A percentile compares a stretch with the other conserved stretches of the same genome.
phyloP scores from a whole-genome alignment of 2,797 vertebrate species.

The Sebastes nivosus region DNA sequence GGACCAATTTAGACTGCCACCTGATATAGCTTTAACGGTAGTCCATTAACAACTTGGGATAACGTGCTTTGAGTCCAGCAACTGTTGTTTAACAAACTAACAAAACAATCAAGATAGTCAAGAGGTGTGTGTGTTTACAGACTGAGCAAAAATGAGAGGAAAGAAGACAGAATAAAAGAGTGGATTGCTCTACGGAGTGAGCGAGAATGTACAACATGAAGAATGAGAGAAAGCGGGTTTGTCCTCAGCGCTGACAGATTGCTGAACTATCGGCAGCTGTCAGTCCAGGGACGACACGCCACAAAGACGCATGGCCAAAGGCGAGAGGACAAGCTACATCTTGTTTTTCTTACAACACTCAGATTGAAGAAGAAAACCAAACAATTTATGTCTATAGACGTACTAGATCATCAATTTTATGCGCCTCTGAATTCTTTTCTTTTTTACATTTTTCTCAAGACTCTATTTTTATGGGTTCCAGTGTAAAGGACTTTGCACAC shows the following conservation, averaged over 20 bases:
- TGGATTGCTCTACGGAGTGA: not conserved
- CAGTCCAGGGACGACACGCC: conserved; percentile 19
- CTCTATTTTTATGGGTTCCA: not conserved
- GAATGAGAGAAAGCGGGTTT: not conserved
- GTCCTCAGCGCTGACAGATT: conserved; percentile 4
- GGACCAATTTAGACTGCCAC: conserved; percentile 33
- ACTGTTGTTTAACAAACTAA: not conserved
- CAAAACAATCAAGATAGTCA: not conserved
- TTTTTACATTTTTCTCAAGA: not conserved
- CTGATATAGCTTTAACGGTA: conserved; percentile 5
- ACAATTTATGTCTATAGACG: not conserved
- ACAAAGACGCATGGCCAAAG: conserved; percentile 6
- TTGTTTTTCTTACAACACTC: not conserved
- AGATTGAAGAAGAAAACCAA: not conserved
- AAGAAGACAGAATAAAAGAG: not conserved
- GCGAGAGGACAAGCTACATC: not conserved
- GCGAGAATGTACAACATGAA: not conserved
- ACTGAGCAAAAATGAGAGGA: not conserved
- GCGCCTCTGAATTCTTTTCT: not conserved
- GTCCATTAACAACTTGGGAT: conserved; percentile 18
- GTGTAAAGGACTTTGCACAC: not conserved
- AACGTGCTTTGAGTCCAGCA: not conserved
- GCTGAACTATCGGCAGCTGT: conserved; percentile 25
- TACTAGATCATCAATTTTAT: not conserved
- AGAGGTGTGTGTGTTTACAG: not conserved